Base-by-base conservation (phyloP, 2,113 vertebrate species). In the Thunnus thynnus region DNA sequence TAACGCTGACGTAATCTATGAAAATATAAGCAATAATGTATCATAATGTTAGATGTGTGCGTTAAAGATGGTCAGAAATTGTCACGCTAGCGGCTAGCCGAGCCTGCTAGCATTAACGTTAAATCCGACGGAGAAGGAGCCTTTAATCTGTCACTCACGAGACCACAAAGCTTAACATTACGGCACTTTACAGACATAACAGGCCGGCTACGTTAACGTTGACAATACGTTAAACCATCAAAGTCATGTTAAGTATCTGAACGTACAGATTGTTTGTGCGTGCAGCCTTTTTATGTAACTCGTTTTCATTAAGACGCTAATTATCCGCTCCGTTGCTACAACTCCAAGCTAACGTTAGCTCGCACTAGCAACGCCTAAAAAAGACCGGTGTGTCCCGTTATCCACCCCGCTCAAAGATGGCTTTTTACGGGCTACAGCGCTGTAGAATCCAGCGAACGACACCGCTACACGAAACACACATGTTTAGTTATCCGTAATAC, bases 351-450 rank as follows among this genome's bases (percentile, higher is more conserved):
- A 83, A 8, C 78, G 66, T 27, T 88, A 89, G 91, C 90, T 22
- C 9, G 20, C 48, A 36, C 67, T 89, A 92, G 88, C 90, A 72
- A 86, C 88, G 91, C 91, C 89, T 90, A 82, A 89, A 90, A 87
- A 85, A 88, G 88, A 94, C 93, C 93, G 91, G 93, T 88, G 91
- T 62, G 87, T 84, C 62, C 89, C 86, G 82, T 85, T 87, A 84
- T 86, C 86, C 90, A 85, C 80, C 86, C 85, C 3, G 77, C 75
- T 81, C 20, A 77, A 74, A 89, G 32, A 64, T 22, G 69, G 5
- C 50, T 78, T 82, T 78, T 76, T 12, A 30, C 17, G 55, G 70
- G 17, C n/a, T 25, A 2, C 30, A 5, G 4, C 1, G 0, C 13
- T 0, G 1, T 0, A 2, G 36, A 70, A 82, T 10, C 12, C 16